Base-by-base conservation (phyloP, 2,113 vertebrate species). In the Leucopsar rothschildi region DNA sequence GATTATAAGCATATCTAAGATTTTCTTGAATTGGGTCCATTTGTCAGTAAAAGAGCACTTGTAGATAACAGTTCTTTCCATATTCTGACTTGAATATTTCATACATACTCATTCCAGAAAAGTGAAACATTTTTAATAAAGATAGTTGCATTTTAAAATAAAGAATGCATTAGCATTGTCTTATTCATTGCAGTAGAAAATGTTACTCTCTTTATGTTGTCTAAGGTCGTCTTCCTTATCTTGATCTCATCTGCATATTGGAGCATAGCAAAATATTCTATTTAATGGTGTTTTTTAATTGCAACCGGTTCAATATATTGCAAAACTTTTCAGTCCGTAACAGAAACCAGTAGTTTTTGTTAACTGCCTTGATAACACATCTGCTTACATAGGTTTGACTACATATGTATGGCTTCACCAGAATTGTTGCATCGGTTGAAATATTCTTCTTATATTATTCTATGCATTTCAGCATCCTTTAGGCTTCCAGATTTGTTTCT, bases 171-270 rank as follows among this genome's bases (percentile, higher is more conserved):
- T 82, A 76, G 27, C 68, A 61, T 57, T 93, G 22, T 82, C 92
- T 60, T 59, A 53, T 68, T 95, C 57, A 39, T 20, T 33, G 80
- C 92, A 79, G 39, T 60, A 96, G 95, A 94, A 93, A 95, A 86
- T 25, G 6, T 61, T 76, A 72, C 28, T 47, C 8, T 45, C 15
- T 52, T 87, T 68, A 64, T 39, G 40, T 79, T 90, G 57, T 86
- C 77, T 92, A 75, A 87, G 16, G 86, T 70, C 45, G 60, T 8
- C 4, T 85, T 93, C 31, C 64, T 91, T 86, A 89, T 50, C 71
- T 93, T 20, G n/a, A 25, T 55, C n/a, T 95, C 37, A 75, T 65
- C 66, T 59, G 13, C 0, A 0, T 50, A 64, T 10, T 69, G 44
- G 40, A 88, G 71, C n/a, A 60, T 11, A 56, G 9, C 6, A 42